phyloP scores from a whole-genome alignment of 2,888 invertebrate species.

The Odontothrips loti region DNA sequence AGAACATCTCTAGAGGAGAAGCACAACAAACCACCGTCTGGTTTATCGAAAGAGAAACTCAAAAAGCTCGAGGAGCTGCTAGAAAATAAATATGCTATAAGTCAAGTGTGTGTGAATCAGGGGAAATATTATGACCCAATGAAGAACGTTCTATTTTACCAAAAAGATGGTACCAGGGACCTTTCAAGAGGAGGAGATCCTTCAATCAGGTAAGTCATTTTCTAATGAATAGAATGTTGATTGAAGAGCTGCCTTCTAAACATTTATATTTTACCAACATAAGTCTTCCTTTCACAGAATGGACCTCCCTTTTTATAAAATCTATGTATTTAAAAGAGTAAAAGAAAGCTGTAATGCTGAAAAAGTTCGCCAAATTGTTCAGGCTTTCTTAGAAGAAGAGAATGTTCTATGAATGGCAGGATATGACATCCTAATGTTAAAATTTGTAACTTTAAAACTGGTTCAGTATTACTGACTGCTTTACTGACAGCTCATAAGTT shows the following conservation, averaged over 20 bases:
- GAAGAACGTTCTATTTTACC: not conserved
- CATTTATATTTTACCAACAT: not conserved
- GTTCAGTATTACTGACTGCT: too few species aligned
- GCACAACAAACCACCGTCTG: not conserved
- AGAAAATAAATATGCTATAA: not conserved
- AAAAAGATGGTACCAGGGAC: not conserved
- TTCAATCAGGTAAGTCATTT: not conserved
- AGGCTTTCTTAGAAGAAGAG: not conserved
- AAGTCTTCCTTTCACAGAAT: not conserved
- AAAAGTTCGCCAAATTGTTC: not conserved
- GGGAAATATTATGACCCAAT: not conserved
- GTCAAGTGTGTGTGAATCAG: not conserved
- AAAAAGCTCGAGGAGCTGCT: not conserved
- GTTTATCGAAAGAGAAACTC: not conserved
- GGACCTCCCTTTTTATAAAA: not conserved
- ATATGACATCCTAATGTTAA: too few species aligned
- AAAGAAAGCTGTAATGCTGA: not conserved
- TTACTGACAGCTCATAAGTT: too few species aligned
- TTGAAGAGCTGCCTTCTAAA: not conserved
- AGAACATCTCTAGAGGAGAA: not conserved
- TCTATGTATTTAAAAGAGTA: not conserved
- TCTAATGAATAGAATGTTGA: not conserved
- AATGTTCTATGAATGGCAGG: not conserved
- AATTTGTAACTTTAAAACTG: too few species aligned
- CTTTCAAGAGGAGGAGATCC: not conserved